Conservation (phyloP, 23 tunicate genomes). For the Trididemnum clinides region DNA sequence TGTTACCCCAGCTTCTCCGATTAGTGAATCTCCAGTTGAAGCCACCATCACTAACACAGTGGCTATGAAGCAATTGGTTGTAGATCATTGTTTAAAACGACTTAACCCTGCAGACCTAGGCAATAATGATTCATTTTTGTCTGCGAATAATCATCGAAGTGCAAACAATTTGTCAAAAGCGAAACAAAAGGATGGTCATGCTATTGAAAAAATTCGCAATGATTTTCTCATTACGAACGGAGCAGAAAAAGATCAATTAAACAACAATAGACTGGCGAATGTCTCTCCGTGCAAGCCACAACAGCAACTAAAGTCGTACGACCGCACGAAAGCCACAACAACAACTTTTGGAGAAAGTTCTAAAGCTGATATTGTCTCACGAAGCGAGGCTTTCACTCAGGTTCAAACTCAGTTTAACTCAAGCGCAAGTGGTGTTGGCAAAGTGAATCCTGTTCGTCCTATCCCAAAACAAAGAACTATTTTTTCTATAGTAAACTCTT, state of each 20-base stretch:
- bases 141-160: background rate
- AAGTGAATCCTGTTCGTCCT: constrained; percentile 26
- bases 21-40: constrained; percentile 29
- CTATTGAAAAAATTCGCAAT: no score
- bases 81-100: background rate
- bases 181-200: background rate
- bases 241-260: background rate
- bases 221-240: background rate
- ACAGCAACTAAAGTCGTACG: no score
- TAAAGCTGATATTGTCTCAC: no score
- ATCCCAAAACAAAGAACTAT: constrained; percentile 64
- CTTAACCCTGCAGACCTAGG: background rate
- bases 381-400: no score
- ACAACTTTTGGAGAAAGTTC: no score
- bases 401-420: no score
- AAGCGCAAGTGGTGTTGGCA: background rate
- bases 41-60: background rate
- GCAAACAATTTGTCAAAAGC: background rate
- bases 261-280: background rate
- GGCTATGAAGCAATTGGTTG: background rate
- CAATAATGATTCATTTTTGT: background rate
- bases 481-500: background rate
- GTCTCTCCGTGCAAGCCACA: no score
- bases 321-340: no score
- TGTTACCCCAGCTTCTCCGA: constrained; percentile 56